A percentile compares a stretch with the other conserved stretches of the same genome.
Conservation (phyloP, 2,888 invertebrate genomes). For the Thalpophila matura region DNA sequence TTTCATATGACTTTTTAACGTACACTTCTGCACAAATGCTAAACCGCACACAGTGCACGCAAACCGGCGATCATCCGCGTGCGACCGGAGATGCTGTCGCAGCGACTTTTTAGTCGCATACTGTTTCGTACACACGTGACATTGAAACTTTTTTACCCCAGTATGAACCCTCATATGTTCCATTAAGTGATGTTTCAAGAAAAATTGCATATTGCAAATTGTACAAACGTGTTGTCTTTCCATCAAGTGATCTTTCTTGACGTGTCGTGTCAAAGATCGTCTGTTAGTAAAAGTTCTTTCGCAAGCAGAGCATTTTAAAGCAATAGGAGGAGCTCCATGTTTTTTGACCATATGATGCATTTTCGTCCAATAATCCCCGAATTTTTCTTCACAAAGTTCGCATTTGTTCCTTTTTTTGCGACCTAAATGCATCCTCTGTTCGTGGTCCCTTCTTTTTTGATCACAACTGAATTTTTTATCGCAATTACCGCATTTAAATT, state of each 20-base stretch:
- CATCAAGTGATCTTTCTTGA: constrained; percentile 76
- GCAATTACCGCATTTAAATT: constrained; percentile 82
- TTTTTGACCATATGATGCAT: constrained; percentile 70
- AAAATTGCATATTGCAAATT: constrained; percentile 74
- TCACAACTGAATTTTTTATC: constrained; percentile 78
- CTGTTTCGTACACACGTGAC: constrained; percentile 73
- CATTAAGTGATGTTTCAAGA: constrained; percentile 69
- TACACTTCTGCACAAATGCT: constrained; percentile 70
- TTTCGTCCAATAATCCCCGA: constrained; percentile 72
- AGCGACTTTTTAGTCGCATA: constrained; percentile 77
- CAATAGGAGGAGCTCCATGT: constrained; percentile 67
- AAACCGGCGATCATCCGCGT: constrained; percentile 60
- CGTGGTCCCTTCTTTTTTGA: constrained; percentile 64
- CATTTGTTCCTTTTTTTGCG: constrained; percentile 72
- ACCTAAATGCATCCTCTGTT: constrained; percentile 67
- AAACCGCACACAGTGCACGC: constrained; percentile 59
- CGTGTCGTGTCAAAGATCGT: constrained; percentile 71
- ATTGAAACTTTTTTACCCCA: constrained; percentile 72
- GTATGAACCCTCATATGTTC: constrained; percentile 78
- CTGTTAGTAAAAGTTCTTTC: constrained; percentile 72
- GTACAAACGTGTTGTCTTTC: constrained; percentile 73
- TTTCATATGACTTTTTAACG: constrained; percentile 78
- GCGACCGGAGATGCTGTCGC: constrained; percentile 74
- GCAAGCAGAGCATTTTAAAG: constrained; percentile 75
- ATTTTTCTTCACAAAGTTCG: constrained; percentile 71